Evolutionary conservation across 2,113 vertebrate species (phyloP), one percentile per base, ranked within the genome.

Genomic region (Coracopsis vasa): DNA sequence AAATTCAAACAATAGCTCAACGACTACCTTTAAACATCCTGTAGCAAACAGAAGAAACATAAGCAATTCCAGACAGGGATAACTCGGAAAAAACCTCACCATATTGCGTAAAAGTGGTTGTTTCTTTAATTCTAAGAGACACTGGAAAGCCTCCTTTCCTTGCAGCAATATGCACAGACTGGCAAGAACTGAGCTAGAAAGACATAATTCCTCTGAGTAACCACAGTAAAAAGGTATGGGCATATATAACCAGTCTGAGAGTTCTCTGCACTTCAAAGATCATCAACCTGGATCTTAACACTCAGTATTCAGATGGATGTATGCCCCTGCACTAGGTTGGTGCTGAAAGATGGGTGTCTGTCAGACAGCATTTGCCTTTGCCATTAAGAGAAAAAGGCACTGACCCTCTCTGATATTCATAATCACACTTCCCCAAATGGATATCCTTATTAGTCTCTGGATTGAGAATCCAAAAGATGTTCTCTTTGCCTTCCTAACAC

Each of bases 241-340:
- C 25, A 70, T 5, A 58, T 14, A 54, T 7, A 83, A 61, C 5
- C 25, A 84, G 39, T 23, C n/a, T 48, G 35, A 58, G 67, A 86
- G 41, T n/a, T 35, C 61, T 84, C 25, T 53, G 37, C 25, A 31
- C 19, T 44, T 45, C 7, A 14, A 56, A 72, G 24, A 51, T 21
- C 48, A 80, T 33, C 50, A 71, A 2, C n/a, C 6, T 56, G 44
- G 39, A 88, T 29, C 25, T 19, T 50, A 41, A 50, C 2, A 9
- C 21, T 84, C 13, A 0, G 6, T 45, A 16, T 19, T 53, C 31
- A 62, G n/a, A 47, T 2, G 10, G n/a, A 70, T 16, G 10, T 6
- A 53, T 0, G 0, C 4, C 27, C 12, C 39, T n/a, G 9, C 12
- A 6, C 27, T 4, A 51, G 28, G 21, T 2, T 79, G 37, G 25